Evolutionary conservation across 2,888 invertebrate genomes (phyloP), one percentile per base, ranked within the genome.

Genomic region (Erpobdella octoculata): DNA sequence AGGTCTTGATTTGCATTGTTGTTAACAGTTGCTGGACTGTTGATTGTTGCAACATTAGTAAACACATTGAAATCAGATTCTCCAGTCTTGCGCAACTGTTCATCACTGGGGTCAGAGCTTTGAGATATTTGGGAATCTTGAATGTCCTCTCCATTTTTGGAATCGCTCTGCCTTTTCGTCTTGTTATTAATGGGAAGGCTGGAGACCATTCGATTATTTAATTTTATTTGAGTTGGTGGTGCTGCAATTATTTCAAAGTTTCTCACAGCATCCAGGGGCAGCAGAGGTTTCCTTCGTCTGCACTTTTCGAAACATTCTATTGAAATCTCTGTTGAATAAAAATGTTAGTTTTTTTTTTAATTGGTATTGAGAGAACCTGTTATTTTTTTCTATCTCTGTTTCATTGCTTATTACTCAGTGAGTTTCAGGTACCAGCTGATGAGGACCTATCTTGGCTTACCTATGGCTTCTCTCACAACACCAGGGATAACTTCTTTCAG

Each of bases 301-400:
- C 78, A 77, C 74, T 82, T 83, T 69, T 82, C 82, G 78, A 83
- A 83, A 73, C 81, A 81, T 73, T 83, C 83, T 28, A 82, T 77
- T 12, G 80, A 71, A 36, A 83, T 70, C 76, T 79, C 83, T 83
- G 78, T 33, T 76, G 36, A 21, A 28, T 41, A 48, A 2, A 5
- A 5, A 46, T n/a, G 28, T 46, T 53, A 6, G 21, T 53, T 4
- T 53, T 53, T 8, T 53, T 25, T 1, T n/a, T 6, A n/a, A 53
- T 53, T 53, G 2, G n/a, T 31, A 15, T 28, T 1, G 37, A 41
- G 9, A 28, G 6, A 9, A 41, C 21, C 48, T 62, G 62, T 9
- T 28, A n/a, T 31, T 28, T 35, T 31, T n/a, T 2, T 59, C 15
- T 59, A 15, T 25, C 2, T 21, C 1, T 59, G 6, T 6, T 59